Evolutionary conservation across 2,797 vertebrate species (phyloP).

Genomic region (Selene dorsalis): DNA sequence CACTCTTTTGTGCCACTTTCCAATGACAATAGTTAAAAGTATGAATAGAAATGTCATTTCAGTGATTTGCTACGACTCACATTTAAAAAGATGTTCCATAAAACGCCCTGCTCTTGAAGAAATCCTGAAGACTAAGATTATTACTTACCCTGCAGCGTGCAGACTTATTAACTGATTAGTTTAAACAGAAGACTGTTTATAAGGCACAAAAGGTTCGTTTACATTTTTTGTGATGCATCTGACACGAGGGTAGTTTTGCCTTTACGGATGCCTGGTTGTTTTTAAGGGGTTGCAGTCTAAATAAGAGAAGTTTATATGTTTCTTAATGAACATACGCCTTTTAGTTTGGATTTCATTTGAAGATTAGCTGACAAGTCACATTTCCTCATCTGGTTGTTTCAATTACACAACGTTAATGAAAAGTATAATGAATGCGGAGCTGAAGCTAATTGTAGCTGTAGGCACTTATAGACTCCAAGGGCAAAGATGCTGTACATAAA

Average conservation of each 20-base stretch:
- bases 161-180: conserved; percentile 53
- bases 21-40: conserved; percentile 49
- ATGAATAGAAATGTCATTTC: conserved; percentile 68
- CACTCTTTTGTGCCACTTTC: conserved; percentile 60
- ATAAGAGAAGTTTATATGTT: conserved; percentile 37
- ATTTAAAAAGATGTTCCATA: conserved; percentile 36
- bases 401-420: conserved; percentile 25
- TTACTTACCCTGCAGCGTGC: conserved; percentile 56
- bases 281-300: conserved; percentile 15
- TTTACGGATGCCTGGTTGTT: conserved; percentile 35
- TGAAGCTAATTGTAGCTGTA: conserved; percentile 36
- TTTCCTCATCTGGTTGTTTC: conserved; percentile 24
- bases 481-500: conserved; percentile 15
- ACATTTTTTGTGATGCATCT: too few species aligned
- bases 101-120: conserved; percentile 46
- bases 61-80: conserved; percentile 55
- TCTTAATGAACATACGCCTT: conserved; percentile 35
- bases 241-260: conserved; percentile 14
- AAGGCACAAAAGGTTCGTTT: conserved; percentile 53
- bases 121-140: conserved; percentile 53
- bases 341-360: conserved; percentile 20
- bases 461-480: conserved; percentile 32
- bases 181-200: conserved; percentile 57
- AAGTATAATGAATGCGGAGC: conserved; percentile 9
- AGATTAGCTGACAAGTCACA: conserved; percentile 39